phyloP scores from a whole-genome alignment of 2,888 invertebrate genomes.

The Phrixothrix hirtus region DNA sequence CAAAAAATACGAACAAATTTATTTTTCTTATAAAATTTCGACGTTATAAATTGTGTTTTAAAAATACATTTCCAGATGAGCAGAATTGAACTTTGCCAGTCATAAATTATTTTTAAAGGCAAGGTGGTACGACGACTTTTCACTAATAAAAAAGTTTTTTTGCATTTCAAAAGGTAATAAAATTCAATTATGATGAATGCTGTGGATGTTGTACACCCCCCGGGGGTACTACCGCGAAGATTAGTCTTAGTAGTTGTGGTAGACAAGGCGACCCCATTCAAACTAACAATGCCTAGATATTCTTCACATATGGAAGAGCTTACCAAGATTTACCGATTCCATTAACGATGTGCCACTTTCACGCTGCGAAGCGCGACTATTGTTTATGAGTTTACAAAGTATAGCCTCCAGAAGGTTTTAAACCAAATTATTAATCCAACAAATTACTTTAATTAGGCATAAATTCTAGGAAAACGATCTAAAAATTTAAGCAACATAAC shows the following conservation, averaged over 20 bases:
- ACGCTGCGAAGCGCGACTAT: conserved; percentile 45
- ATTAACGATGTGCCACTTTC: conserved; percentile 45
- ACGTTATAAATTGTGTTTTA: too few species aligned
- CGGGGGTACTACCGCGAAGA: conserved; percentile 8
- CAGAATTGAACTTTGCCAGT: background rate
- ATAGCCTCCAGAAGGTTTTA: conserved; percentile 15
- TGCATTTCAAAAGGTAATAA: conserved; percentile 3
- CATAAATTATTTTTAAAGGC: conserved; percentile 2
- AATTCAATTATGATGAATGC: conserved; percentile 16
- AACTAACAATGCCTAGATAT: conserved; percentile 32
- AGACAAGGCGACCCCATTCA: conserved; percentile 33
- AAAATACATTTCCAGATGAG: too few species aligned
- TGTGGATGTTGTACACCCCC: conserved; percentile 12
- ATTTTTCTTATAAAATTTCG: too few species aligned
- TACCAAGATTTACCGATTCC: conserved; percentile 42
- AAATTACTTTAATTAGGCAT: conserved; percentile 21
- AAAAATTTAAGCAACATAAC: background rate
- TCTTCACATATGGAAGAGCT: conserved; percentile 32
- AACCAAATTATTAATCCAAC: conserved; percentile 16
- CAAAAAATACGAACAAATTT: background rate
- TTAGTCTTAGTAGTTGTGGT: conserved; percentile 7
- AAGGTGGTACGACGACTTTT: background rate
- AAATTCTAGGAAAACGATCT: conserved; percentile 4
- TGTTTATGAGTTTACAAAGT: conserved; percentile 38
- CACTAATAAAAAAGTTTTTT: conserved; percentile 4